Evolutionary conservation across 2,113 vertebrate species (phyloP), one percentile per base, ranked within the genome.

Genomic region (Gracilinanus agilis): DNA sequence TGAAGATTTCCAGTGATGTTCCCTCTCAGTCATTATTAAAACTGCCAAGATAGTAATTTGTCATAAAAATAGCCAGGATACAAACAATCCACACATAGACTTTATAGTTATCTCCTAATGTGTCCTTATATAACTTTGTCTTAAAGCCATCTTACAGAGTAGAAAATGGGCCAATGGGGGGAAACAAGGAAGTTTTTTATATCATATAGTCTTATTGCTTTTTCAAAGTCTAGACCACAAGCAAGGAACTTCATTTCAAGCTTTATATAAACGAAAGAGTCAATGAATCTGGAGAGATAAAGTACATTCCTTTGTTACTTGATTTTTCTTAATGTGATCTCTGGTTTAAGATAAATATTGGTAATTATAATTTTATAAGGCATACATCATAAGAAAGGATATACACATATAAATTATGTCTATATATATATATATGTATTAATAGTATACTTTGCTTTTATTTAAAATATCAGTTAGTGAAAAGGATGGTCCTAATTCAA

Each of bases 21-120:
- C 27, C 44, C 55, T 54, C 54, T 13, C 10, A 94, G 89, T 40
- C 27, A 89, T 55, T 94, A 92, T 61, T 24, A 97, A 90, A 97
- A 97, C 53, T 95, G 7, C 6, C 93, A 23, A 90, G 90, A 93
- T 75, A 90, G 89, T 0, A 90, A 95, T 2, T 49, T 49, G 53
- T 12, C 5, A 9, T 93, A 61, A 96, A 90, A 75, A 89, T 90
- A 96, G 55, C 0, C 49, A 95, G 58, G 34, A 95, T 12, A 94
- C 0, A 88, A 90, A 11, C 54, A 92, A 88, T 75, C 2, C 13
- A 75, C 34, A 90, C 91, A 92, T 94, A 56, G 94, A 95, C 95
- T 91, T 89, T 94, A 56, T 90, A 92, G 34, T 3, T 92, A 90
- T 95, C 93, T 90, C 7, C 2, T 94, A 93, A 3, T 44, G 55